phyloP scores from a whole-genome alignment of 2,888 invertebrate species.

The Lasioglossum leucozonium region DNA sequence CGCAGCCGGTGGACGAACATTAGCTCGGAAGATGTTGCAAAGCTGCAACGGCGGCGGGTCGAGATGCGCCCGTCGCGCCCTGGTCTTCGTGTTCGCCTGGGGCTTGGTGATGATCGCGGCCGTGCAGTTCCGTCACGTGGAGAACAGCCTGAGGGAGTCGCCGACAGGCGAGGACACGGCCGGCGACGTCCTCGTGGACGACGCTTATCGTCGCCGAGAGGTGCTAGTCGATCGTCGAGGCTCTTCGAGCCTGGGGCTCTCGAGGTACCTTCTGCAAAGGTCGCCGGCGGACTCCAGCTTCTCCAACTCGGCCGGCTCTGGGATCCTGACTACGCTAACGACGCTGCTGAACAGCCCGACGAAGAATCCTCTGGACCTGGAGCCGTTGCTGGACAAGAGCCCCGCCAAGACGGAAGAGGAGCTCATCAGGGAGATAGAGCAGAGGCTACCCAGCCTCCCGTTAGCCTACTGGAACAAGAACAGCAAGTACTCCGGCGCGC shows the following conservation, averaged over 20 bases:
- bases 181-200: constrained; percentile 51
- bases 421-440: constrained; percentile 91
- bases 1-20: constrained; percentile 23
- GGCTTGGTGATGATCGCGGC: constrained; percentile 85
- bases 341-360: constrained; percentile 83
- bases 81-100: constrained; percentile 84
- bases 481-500: constrained; percentile 85
- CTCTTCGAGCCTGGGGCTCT: constrained; percentile 81
- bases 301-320: constrained; percentile 64
- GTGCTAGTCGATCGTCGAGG: constrained; percentile 73
- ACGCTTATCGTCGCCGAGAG: constrained; percentile 42
- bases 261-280: constrained; percentile 86
- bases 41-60: constrained; percentile 77
- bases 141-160: constrained; percentile 72
- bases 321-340: constrained; percentile 63
- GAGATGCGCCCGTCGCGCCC: constrained; percentile 85
- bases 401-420: constrained; percentile 89
- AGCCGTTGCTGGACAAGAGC: constrained; percentile 87
- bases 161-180: constrained; percentile 68
- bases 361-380: constrained; percentile 84
- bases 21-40: constrained; percentile 70
- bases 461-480: constrained; percentile 94
- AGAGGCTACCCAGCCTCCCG: constrained; percentile 93
- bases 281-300: constrained; percentile 75
- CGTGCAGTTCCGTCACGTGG: constrained; percentile 82